Conservation (phyloP, 2,888 invertebrate species). For the Neelides folsomi region DNA sequence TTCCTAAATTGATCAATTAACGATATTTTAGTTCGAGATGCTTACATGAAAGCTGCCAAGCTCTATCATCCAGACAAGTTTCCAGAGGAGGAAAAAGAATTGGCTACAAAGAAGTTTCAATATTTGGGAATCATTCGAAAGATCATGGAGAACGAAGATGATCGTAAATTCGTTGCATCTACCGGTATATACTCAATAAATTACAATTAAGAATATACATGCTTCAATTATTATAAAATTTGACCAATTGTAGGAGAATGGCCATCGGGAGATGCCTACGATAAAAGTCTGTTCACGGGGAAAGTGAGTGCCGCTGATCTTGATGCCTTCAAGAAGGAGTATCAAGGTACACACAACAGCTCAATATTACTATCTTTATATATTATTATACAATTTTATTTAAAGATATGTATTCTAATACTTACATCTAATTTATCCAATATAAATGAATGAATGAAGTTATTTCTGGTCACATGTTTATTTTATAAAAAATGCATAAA, state of each 20-base stretch:
- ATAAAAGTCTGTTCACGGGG: conserved; percentile 15
- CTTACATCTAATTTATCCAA: too few species aligned
- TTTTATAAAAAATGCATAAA: too few species aligned
- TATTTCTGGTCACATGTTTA: too few species aligned
- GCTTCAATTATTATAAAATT: neutral
- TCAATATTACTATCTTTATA: too few species aligned
- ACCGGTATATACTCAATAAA: neutral
- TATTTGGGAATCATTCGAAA: conserved; percentile 24
- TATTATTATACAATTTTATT: too few species aligned
- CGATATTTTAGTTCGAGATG: conserved; percentile 21
- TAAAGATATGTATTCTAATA: too few species aligned
- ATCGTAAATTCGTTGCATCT: conserved; percentile 4
- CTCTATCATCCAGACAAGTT: conserved; percentile 27
- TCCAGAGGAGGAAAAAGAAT: conserved; percentile 16
- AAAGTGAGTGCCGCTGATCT: conserved; percentile 20
- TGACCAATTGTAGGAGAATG: conserved; percentile 28
- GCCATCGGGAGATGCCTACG: conserved; percentile 23
- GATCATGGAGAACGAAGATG: conserved; percentile 24
- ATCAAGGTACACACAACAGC: too few species aligned
- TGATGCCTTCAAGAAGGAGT: conserved; percentile 24
- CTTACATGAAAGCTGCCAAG: conserved; percentile 27
- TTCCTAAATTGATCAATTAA: too few species aligned
- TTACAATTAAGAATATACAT: neutral
- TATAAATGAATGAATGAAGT: too few species aligned
- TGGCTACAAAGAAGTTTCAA: conserved; percentile 29